Evolutionary conservation across 1,140 invertebrate species (phyloP).

Genomic region (Chionoecetes opilio): DNA sequence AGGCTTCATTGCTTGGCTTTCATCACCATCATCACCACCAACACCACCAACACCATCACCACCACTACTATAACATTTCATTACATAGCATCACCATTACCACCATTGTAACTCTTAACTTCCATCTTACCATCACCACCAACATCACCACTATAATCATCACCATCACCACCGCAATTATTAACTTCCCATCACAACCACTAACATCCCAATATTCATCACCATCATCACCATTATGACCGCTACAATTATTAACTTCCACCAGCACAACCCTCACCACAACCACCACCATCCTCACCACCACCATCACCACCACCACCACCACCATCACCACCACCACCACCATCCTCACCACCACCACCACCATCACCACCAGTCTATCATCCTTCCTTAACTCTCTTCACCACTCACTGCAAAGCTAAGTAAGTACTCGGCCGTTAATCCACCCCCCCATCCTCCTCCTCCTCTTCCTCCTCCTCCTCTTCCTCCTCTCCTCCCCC

Average conservation of each 20-base stretch:
- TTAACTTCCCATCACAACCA: not conserved
- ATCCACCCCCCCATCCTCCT: not conserved
- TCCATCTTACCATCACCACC: too few relatives aligned
- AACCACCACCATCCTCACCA: not conserved
- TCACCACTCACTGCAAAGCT: not conserved
- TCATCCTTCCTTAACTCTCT: constrained; percentile 14
- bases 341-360: not conserved
- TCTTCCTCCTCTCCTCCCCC: not conserved
- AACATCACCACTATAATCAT: not conserved
- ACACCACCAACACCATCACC: too few relatives aligned
- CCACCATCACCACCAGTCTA: not conserved
- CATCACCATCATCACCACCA: too few relatives aligned
- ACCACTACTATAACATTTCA: too few relatives aligned
- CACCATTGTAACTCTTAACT: not conserved
- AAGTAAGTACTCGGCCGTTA: not conserved
- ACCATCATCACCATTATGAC: not conserved
- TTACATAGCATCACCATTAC: not conserved
- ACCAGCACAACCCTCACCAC: not conserved
- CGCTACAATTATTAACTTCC: not conserved
- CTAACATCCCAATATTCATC: not conserved
- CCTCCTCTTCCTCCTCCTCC: constrained; percentile 1
- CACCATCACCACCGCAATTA: not conserved
- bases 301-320: not conserved
- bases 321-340: not conserved
- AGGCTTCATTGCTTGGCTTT: too few relatives aligned